Conservation (phyloP, 2,888 invertebrate species). For the Alsophila aescularia region DNA sequence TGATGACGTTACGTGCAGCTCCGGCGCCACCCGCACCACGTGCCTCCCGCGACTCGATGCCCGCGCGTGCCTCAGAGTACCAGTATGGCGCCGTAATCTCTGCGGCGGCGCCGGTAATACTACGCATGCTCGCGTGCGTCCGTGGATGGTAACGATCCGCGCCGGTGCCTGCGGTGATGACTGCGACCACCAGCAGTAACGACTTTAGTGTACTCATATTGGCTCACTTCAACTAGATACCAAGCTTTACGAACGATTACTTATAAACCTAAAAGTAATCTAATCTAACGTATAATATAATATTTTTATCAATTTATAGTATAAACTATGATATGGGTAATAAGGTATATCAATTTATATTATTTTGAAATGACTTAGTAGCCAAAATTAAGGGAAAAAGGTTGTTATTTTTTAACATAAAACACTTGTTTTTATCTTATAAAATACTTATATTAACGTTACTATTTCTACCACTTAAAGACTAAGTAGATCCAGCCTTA, state of each 20-base stretch:
- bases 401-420: too few relatives aligned
- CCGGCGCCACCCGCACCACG: conserved; percentile 28
- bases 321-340: background rate
- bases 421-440: too few relatives aligned
- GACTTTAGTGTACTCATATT: background rate
- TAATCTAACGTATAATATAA: conserved; percentile 2
- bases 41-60: conserved; percentile 56
- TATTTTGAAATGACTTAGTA: too few relatives aligned
- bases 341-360: too few relatives aligned
- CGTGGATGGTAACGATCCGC: background rate
- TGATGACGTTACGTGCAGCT: conserved; percentile 82
- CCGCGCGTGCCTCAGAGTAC: conserved; percentile 67
- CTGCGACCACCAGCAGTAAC: background rate
- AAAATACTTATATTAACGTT: too few relatives aligned
- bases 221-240: background rate
- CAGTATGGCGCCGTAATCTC: conserved; percentile 53
- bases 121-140: background rate
- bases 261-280: conserved; percentile 9
- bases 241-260: background rate
- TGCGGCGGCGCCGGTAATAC: conserved; percentile 36
- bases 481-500: too few relatives aligned
- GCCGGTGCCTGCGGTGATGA: background rate
- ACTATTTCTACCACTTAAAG: too few relatives aligned
- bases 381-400: too few relatives aligned
- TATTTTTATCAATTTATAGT: too few relatives aligned